Evolutionary conservation across 2,797 vertebrate species (phyloP).

Genomic region (Catostomus latipinnis): DNA sequence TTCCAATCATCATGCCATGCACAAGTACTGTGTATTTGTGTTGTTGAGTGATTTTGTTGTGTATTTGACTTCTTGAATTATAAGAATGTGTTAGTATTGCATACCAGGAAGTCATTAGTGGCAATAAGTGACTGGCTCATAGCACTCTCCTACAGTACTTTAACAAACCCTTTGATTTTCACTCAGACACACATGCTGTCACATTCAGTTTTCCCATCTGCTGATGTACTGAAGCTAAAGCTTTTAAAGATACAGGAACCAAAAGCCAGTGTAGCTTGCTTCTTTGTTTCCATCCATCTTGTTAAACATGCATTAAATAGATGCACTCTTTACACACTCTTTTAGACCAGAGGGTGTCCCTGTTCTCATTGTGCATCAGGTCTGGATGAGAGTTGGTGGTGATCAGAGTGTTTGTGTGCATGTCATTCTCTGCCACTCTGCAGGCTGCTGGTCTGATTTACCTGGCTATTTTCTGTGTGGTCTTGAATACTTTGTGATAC

Average conservation of each 20-base stretch:
- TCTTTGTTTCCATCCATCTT: no score
- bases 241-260: conserved; percentile 6
- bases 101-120: conserved; percentile 4
- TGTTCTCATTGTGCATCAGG: conserved; percentile 1
- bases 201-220: neutral
- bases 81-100: neutral
- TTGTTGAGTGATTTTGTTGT: conserved; percentile 3
- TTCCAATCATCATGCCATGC: conserved; percentile 35
- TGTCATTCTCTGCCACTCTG: conserved; percentile 52
- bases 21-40: conserved; percentile 27
- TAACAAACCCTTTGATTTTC: conserved; percentile 10
- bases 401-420: conserved; percentile 3
- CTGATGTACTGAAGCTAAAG: neutral
- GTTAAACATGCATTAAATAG: no score
- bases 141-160: neutral
- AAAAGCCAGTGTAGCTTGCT: conserved; percentile 17
- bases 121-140: conserved; percentile 11
- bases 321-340: neutral
- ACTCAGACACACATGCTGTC: conserved; percentile 2
- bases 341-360: neutral
- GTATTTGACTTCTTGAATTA: neutral
- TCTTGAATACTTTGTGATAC: neutral
- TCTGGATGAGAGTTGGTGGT: neutral
- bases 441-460: conserved; percentile 32
- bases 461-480: conserved; percentile 34